Base-by-base conservation (phyloP, 1,140 invertebrate species). In the Diuraphis noxia region DNA sequence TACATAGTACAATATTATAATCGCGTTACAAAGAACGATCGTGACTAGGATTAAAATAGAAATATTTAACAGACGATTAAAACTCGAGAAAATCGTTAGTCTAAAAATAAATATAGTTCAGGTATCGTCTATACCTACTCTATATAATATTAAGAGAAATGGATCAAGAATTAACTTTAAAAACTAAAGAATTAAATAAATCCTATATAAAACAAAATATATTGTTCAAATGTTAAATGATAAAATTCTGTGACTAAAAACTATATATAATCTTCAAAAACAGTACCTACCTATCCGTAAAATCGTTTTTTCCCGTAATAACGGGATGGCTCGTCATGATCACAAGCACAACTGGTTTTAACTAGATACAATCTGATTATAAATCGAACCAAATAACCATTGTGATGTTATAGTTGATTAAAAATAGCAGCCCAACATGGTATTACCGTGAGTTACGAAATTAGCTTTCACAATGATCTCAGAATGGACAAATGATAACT, bases 391-490 rank as follows among this genome's bases (percentile, higher is more conserved):
- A n/a, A n/a, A n/a, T n/a, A n/a, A n/a, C n/a, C 13, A 82, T 82
- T 82, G 36, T 82, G 79, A 82, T 82, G 9, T 82, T 25, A 5
- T 10, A 82, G 19, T 86, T 34, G 84, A 49, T 86, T 49, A 86
- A 34, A 88, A 88, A 88, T 88, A 56, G 86, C 86, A 34, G 23
- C 38, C 36, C 23, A 34, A 34, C 88, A 43, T 89, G 88, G 88
- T 79, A 89, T 89, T 43, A 79, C 40, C 72, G 88, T 90, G 63
- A 90, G 88, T 43, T 49, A 91, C 92, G 92, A 92, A 92, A 92
- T 92, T 92, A 92, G 92, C 92, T 92, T 92, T 92, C 92, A 92
- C 92, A 92, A 92, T 92, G 92, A 92, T 92, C 92, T 92, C 92
- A 92, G 92, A 92, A 92, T 36, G 63, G 9, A 36, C 17, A 88